Conservation (phyloP, 2,888 invertebrate genomes). For the Caenorhabditis wallacei region DNA sequence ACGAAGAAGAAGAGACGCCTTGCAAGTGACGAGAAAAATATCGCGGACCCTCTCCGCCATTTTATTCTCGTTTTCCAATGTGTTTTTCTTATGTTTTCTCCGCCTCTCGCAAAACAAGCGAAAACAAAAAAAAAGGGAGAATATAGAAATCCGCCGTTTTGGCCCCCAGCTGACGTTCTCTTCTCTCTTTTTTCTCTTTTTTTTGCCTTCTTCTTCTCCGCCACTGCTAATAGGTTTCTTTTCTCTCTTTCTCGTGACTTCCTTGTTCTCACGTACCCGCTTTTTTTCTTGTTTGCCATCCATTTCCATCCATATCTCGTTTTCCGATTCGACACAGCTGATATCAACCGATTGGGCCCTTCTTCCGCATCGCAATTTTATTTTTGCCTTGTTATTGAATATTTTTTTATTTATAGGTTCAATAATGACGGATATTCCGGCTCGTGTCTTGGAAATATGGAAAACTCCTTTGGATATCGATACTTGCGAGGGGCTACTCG, state of each 20-base stretch:
- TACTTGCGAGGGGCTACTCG: not conserved
- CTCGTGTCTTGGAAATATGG: not conserved
- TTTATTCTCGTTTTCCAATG: not conserved
- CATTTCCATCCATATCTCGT: constrained; percentile 23
- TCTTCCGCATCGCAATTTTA: not conserved
- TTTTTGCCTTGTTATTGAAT: not conserved
- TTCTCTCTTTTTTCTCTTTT: not conserved
- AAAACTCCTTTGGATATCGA: not conserved
- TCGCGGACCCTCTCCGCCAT: not conserved
- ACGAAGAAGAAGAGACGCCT: not conserved
- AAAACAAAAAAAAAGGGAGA: constrained; percentile 24
- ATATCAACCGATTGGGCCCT: not conserved
- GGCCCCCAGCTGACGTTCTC: constrained; percentile 39
- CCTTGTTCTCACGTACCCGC: constrained; percentile 35
- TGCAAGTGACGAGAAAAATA: not conserved
- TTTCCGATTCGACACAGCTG: constrained; percentile 21
- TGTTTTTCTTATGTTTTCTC: constrained; percentile 3
- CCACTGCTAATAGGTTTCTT: constrained; percentile 27
- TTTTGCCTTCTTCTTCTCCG: too few species aligned
- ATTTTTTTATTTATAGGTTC: too few species aligned
- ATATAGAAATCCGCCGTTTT: not conserved
- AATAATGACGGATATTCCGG: not conserved
- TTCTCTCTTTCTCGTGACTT: constrained; percentile 20
- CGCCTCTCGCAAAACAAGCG: not conserved
- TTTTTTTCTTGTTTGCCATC: constrained; percentile 30